Conservation (phyloP, 2,113 vertebrate genomes). For the Cryptotis parvus region DNA sequence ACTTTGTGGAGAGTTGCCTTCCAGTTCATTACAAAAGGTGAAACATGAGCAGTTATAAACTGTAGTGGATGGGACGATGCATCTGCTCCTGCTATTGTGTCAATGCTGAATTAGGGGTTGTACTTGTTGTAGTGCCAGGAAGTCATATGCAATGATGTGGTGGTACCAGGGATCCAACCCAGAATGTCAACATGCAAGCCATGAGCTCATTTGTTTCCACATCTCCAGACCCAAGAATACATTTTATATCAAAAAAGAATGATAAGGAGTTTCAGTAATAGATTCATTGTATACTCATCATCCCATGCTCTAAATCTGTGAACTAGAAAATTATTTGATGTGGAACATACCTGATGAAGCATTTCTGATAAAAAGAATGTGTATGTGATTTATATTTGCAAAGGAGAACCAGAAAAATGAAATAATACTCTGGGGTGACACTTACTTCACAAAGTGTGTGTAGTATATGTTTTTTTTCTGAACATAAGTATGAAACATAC, state of each 20-base stretch:
- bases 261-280: background rate
- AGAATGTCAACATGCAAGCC: too few species aligned
- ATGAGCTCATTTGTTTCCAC: too few species aligned
- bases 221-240: background rate
- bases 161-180: too few species aligned
- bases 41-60: background rate
- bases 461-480: background rate
- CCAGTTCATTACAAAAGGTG: background rate
- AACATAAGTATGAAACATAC: background rate
- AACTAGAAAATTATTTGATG: slow-evolving; percentile 11
- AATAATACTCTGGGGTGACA: background rate
- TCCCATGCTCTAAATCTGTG: background rate
- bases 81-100: too few species aligned
- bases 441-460: background rate
- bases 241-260: background rate
- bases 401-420: background rate
- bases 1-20: background rate
- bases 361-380: background rate
- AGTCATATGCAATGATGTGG: too few species aligned
- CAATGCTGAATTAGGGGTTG: too few species aligned
- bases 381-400: slow-evolving; percentile 18
- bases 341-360: background rate
- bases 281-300: background rate
- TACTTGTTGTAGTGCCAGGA: too few species aligned
- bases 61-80: background rate